phyloP scores from a whole-genome alignment of 1,140 invertebrate species.

The Pseudomyrmex concolor region DNA sequence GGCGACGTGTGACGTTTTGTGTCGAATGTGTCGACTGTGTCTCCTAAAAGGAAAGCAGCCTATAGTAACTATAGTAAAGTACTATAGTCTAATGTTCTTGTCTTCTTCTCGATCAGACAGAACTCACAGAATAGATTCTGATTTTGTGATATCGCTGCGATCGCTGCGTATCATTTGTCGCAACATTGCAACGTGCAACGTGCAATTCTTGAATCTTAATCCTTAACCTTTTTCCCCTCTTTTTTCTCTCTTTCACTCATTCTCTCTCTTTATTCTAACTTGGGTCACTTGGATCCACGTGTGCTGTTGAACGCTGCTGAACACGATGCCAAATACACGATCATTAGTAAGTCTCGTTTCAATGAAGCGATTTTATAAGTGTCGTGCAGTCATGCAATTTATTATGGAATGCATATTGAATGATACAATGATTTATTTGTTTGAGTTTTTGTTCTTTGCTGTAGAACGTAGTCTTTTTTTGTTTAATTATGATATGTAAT shows the following conservation, averaged over 20 bases:
- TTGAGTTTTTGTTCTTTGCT: background rate
- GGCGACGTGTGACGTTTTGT: no score
- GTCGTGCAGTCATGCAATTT: background rate
- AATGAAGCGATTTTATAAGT: background rate
- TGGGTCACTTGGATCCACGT: conserved; percentile 37
- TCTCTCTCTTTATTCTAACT: no score
- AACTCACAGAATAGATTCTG: no score
- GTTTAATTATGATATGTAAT: background rate
- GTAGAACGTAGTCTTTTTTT: background rate
- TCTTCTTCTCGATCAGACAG: no score
- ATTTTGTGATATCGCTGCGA: no score
- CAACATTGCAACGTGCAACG: background rate
- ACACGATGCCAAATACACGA: conserved; percentile 62
- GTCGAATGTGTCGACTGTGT: no score
- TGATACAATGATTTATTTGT: background rate
- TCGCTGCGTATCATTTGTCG: no score
- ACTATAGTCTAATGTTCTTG: no score
- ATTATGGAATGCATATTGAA: background rate
- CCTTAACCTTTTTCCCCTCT: background rate
- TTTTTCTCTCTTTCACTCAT: conserved; percentile 33
- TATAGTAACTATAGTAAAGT: no score
- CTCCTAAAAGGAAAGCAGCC: no score
- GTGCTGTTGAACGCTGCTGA: conserved; percentile 23
- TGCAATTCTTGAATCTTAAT: background rate
- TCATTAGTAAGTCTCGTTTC: conserved; percentile 57